Evolutionary conservation across 2,888 invertebrate species (phyloP).

Genomic region (Rotaria magnacalcarata): DNA sequence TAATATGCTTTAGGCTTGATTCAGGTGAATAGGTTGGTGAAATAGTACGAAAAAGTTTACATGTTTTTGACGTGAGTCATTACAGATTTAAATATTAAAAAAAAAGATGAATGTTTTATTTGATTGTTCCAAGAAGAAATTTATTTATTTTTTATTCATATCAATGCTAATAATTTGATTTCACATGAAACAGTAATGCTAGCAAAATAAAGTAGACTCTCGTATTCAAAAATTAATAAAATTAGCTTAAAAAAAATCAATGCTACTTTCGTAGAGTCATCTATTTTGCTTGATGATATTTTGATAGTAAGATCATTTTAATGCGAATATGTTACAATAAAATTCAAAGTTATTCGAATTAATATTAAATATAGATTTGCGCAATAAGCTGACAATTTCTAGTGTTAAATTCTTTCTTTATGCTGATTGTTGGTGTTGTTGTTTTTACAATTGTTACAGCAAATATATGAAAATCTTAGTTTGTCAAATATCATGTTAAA

Average conservation of each 20-base stretch:
- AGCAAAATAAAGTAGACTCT: too few relatives aligned
- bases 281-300: conserved; percentile 95
- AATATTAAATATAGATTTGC: conserved; percentile 32
- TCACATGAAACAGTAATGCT: too few relatives aligned
- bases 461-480: conserved; percentile 49
- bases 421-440: conserved; percentile 51
- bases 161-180: too few relatives aligned
- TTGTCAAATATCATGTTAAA: conserved; percentile 37
- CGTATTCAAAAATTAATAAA: too few relatives aligned
- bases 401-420: conserved; percentile 52
- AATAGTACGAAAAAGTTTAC: too few relatives aligned
- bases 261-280: conserved; percentile 62
- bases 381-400: conserved; percentile 46
- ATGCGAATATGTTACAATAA: conserved; percentile 44
- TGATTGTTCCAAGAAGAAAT: too few relatives aligned
- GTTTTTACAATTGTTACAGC: conserved; percentile 55
- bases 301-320: conserved; percentile 75
- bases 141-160: too few relatives aligned
- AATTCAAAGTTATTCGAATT: conserved; percentile 39
- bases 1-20: too few relatives aligned
- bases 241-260: conserved; percentile 82
- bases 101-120: too few relatives aligned
- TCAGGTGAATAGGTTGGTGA: too few relatives aligned
- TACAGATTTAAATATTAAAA: too few relatives aligned
- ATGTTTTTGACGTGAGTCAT: too few relatives aligned